Base-by-base conservation (phyloP, 53 echinoderm and acorn worm species). In the Actinopyga echinites region DNA sequence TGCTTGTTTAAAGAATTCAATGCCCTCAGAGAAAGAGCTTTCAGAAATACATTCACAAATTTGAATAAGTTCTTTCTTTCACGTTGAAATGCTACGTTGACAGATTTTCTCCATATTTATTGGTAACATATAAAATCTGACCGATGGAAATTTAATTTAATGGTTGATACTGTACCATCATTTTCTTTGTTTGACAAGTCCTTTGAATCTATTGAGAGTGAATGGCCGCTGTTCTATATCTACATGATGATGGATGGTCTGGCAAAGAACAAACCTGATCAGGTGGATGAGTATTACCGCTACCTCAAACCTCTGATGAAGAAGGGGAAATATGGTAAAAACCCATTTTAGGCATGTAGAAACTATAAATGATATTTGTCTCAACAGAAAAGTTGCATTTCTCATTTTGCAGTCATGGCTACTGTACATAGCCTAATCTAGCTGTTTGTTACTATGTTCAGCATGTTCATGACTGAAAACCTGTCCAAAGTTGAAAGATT, bases 211-310 rank as follows among this genome's bases (percentile, higher is more conserved):
- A 87, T 96, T 36, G 96, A 96, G 85, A 79, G 87, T 26, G 86
- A 96, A 69, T 96, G 96, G 96, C 96, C 96, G 10, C 34, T 96
- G 84, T 96, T 96, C 85, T 92, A 87, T 84, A 93, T 90, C 30
- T 96, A 88, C 85, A 96, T 96, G 96, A 93, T 96, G 75, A 87
- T 96, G 37, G 96, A 96, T 82, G 93, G 96, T 2, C n/a, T 92
- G 33, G 94, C 94, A 20, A 96, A 92, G 85, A 77, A 88, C 12
- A 85, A 92, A 43, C 28, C 13, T 20, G 69, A 88, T 22, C 96
- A 96, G 67, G 93, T 96, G 1, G 89, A 89, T 55, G 94, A 93
- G 36, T 96, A 96, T 65, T 79, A 90, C 56, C 37, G 65, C 1
- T 84, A 91, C 5, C 87, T 95, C 29, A 79, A 89, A 73, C 95